phyloP scores from a whole-genome alignment of 2,113 vertebrate genomes.

The Halichoerus grypus region DNA sequence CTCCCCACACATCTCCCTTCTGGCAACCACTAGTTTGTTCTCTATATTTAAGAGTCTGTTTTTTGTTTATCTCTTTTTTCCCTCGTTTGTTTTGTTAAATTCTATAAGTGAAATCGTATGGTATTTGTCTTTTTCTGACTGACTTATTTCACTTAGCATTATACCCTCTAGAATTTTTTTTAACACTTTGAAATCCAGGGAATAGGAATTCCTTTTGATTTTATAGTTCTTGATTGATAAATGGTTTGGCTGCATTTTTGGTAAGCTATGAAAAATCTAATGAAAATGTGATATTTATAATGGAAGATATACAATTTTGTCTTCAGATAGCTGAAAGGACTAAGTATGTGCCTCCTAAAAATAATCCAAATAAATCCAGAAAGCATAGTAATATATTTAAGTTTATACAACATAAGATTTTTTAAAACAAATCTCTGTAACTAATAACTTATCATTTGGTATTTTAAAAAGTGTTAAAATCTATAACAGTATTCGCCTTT shows the following conservation, averaged over 20 bases:
- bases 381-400: neutral
- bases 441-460: neutral
- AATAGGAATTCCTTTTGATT: neutral
- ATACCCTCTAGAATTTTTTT: neutral
- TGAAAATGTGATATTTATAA: conserved; percentile 4
- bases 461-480: neutral
- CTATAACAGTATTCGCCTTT: neutral
- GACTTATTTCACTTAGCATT: neutral
- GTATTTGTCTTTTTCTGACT: neutral
- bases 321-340: neutral
- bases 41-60: neutral
- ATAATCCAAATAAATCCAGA: neutral
- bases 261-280: neutral
- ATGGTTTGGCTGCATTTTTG: conserved; percentile 16
- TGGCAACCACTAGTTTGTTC: neutral
- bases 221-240: neutral
- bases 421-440: neutral
- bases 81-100: neutral
- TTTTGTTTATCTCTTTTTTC: neutral
- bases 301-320: neutral
- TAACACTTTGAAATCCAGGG: neutral
- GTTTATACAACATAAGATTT: neutral
- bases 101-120: neutral
- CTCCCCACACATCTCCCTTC: neutral
- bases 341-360: neutral